A percentile compares a stretch with the other conserved stretches of the same genome.
Evolutionary conservation across 2,797 vertebrate species (phyloP).

Genomic region (Notolabrus celidotus): DNA sequence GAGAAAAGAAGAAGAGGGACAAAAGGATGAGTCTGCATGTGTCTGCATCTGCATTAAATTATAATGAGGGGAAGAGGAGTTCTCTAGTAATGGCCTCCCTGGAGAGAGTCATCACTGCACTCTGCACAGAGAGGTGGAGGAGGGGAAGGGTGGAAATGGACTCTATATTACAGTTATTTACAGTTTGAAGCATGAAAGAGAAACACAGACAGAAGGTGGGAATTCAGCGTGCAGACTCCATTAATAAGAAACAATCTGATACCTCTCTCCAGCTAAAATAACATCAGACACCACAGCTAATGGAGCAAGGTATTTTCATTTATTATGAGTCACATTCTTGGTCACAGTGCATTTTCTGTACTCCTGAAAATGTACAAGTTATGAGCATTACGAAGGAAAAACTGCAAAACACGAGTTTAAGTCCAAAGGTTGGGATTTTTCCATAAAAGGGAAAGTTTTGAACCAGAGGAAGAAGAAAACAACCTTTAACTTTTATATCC

Average conservation of each 20-base stretch:
- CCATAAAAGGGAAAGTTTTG: neutral
- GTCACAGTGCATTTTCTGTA: neutral
- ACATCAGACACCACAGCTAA: neutral
- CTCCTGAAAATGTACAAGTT: neutral
- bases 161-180: slow-evolving; percentile 7
- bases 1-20: neutral
- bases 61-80: slow-evolving; percentile 45
- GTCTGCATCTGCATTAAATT: slow-evolving; percentile 35
- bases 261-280: slow-evolving; percentile 5
- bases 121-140: neutral
- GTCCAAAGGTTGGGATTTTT: too few relatives aligned
- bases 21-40: slow-evolving; percentile 21
- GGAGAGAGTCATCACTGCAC: slow-evolving; percentile 3
- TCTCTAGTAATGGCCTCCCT: slow-evolving; percentile 39
- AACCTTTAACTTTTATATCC: neutral
- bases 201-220: neutral
- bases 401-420: too few relatives aligned
- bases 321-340: slow-evolving; percentile 1
- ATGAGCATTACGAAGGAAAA: neutral
- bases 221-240: neutral
- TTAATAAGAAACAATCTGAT: neutral
- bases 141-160: neutral
- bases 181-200: neutral
- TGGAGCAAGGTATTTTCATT: neutral
- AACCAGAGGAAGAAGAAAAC: neutral